phyloP scores from a whole-genome alignment of 2,888 invertebrate genomes.

The Drosophila aldrichi region DNA sequence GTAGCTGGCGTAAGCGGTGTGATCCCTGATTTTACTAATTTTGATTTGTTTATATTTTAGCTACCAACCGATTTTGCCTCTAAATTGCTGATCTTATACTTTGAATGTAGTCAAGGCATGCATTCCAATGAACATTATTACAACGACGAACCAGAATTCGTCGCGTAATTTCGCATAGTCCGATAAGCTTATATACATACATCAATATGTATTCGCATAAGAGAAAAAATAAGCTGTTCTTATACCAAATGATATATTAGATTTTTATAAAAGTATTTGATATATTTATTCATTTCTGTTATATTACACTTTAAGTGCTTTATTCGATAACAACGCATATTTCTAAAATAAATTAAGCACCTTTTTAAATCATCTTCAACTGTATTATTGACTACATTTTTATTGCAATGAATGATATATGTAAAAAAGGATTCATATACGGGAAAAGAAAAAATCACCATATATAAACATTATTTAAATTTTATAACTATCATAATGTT shows the following conservation, averaged over 20 bases:
- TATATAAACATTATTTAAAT: too few species aligned
- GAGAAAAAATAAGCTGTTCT: slow-evolving; percentile 29
- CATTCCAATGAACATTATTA: slow-evolving; percentile 54
- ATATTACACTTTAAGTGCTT: slow-evolving; percentile 62
- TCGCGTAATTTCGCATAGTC: background rate
- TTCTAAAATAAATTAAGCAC: slow-evolving; percentile 35
- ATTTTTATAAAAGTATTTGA: slow-evolving; percentile 41
- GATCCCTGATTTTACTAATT: background rate
- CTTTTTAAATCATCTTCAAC: slow-evolving; percentile 26
- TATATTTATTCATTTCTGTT: slow-evolving; percentile 34
- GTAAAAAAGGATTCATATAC: too few species aligned
- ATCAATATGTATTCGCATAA: slow-evolving; percentile 40
- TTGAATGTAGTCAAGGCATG: slow-evolving; percentile 70
- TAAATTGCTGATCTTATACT: slow-evolving; percentile 51
- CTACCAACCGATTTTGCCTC: slow-evolving; percentile 55
- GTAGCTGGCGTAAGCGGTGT: slow-evolving; percentile 2
- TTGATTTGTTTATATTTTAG: slow-evolving; percentile 25
- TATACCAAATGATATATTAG: slow-evolving; percentile 45
- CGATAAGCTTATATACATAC: slow-evolving; percentile 35
- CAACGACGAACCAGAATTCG: slow-evolving; percentile 67
- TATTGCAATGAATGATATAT: too few species aligned
- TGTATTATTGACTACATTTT: background rate
- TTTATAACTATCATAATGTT: background rate
- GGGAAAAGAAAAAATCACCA: too few species aligned
- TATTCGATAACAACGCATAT: slow-evolving; percentile 28